Evolutionary conservation across 1,140 invertebrate species (phyloP).

Genomic region (Drosophila setifemur): DNA sequence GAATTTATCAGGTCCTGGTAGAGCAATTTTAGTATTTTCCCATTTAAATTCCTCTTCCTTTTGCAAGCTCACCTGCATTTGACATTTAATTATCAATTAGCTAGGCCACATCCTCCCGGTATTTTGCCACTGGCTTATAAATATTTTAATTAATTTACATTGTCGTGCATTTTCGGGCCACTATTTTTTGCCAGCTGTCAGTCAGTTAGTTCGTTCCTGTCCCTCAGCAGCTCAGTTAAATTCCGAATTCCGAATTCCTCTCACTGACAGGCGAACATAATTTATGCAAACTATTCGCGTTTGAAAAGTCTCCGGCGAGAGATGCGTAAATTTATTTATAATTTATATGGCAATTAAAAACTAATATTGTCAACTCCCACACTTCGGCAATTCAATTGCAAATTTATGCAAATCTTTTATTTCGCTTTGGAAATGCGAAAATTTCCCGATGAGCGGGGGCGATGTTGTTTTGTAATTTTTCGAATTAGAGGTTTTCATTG

Average conservation of each 20-base stretch:
- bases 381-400: constrained; percentile 51
- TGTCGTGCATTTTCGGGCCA: constrained; percentile 28
- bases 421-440: no score
- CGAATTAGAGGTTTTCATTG: constrained; percentile 31
- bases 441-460: neutral
- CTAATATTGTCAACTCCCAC: constrained; percentile 67
- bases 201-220: neutral
- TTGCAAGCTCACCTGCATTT: constrained; percentile 23
- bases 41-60: neutral
- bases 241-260: no score
- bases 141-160: constrained; percentile 78
- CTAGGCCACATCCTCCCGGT: constrained; percentile 9
- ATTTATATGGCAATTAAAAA: constrained; percentile 80
- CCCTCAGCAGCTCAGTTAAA: no score
- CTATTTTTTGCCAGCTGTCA: constrained; percentile 10
- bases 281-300: constrained; percentile 70
- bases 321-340: constrained; percentile 68
- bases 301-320: constrained; percentile 17
- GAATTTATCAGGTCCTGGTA: no score
- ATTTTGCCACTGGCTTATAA: constrained; percentile 44
- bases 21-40: no score
- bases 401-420: constrained; percentile 77
- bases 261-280: constrained; percentile 40
- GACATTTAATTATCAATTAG: constrained; percentile 65
- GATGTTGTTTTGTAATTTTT: constrained; percentile 21